Percentiles rank a stretch among this genome's conserved stretches.
phyloP scores from a whole-genome alignment of 2,797 vertebrate genomes.

The Podarcis siculus region DNA sequence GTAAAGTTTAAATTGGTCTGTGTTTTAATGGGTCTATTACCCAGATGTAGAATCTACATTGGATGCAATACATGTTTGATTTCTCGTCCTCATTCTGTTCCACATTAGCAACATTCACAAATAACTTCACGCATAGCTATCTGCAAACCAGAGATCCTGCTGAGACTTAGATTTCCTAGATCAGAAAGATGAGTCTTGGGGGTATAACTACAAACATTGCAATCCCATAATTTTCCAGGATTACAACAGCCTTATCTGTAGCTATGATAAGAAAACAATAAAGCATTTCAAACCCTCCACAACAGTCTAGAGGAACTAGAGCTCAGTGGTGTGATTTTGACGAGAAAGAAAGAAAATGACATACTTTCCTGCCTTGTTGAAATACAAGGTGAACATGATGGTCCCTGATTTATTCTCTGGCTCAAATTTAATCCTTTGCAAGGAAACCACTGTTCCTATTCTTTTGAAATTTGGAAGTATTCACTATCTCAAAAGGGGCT shows the following conservation, averaged over 20 bases:
- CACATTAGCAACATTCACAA: neutral
- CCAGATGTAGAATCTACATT: neutral
- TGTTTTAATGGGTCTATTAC: neutral
- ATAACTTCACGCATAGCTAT: neutral
- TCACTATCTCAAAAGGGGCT: no score
- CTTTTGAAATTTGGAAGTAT: no score
- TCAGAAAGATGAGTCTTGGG: neutral
- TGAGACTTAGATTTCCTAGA: neutral
- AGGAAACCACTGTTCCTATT: no score
- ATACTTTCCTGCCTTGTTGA: neutral
- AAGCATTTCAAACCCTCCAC: conserved; percentile 36
- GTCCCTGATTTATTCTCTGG: neutral
- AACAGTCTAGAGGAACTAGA: conserved; percentile 50
- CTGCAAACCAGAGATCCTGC: neutral
- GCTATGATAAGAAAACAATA: conserved; percentile 53
- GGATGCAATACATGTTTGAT: neutral
- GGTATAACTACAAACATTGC: conserved; percentile 28
- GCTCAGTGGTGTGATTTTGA: conserved; percentile 17
- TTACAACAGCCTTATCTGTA: conserved; percentile 41
- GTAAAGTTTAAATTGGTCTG: neutral
- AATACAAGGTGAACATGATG: neutral
- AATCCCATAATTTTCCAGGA: conserved; percentile 46
- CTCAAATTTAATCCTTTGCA: neutral
- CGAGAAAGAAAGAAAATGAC: conserved; percentile 18
- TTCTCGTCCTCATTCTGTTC: neutral